Evolutionary conservation across 1,140 invertebrate genomes (phyloP), one percentile per base, ranked within the genome.

Genomic region (Berghia stephanieae): DNA sequence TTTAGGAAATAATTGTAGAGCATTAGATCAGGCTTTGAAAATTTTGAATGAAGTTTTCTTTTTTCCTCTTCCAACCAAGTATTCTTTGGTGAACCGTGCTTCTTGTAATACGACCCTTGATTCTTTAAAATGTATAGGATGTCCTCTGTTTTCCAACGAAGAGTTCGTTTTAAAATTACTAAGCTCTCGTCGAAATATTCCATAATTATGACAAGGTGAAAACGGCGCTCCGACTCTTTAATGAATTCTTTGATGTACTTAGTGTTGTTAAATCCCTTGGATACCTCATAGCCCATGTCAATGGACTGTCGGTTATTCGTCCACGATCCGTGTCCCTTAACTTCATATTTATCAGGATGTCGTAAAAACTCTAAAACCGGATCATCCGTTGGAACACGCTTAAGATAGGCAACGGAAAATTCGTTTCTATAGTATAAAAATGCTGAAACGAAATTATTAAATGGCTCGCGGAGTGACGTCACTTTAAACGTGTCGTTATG

Each of bases 121-220:
- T 71, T 78, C 49, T 43, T 36, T 43, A 78, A 72, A n/a, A n/a
- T n/a, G 49, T 78, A 82, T 21, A 83, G 13, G 27, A 83, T 77
- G 49, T 83, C 83, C 49, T 78, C 46, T 21, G 79, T 24, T 16
- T 43, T 24, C 83, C 83, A 83, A 31, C 77, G 76, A 8, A 83
- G 40, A 31, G 21, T 44, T 40, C 83, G 43, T 38, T 78, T 80
- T n/a, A 83, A 21, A 3, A 83, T 49, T 16, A 83, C 57, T 6
- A 83, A 24, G 0, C 79, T 81, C 63, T 83, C 83, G 10, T 81
- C 75, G 43, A 83, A 81, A 40, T 78, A 69, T 36, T 82, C 81
- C 40, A 79, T 57, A 27, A 83, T 77, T 24, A 83, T 46, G 0
- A 83, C 49, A 10, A 83, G 27, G 34, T 75, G 13, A 55, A 83